These are phyloP conservation scores for Stichodactyla mertensii DNA, from an alignment of 64 coral and sea anemone species.

Conservation along the genomic window DNA sequence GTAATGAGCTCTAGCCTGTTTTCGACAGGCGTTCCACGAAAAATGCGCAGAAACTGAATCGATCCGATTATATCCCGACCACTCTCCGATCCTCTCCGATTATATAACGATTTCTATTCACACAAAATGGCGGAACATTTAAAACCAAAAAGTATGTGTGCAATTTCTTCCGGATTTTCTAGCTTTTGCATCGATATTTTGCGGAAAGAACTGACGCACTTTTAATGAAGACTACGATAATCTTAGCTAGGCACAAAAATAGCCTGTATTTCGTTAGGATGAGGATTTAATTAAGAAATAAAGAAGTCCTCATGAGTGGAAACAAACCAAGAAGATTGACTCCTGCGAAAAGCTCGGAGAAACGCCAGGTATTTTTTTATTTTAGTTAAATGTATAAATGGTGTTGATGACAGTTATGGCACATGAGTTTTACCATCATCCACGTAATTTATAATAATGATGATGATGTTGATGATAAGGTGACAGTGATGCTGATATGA, in stretches of 20 bases:
- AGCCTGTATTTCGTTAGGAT: not conserved
- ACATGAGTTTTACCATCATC: too few relatives aligned
- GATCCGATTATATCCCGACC: not conserved
- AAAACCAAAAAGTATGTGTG: not conserved
- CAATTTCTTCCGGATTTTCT: not conserved
- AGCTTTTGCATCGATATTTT: not conserved
- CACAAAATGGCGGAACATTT: conserved; percentile 16
- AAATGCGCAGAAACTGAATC: not conserved
- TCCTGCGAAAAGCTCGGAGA: not conserved
- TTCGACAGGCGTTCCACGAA: conserved; percentile 6
- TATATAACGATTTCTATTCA: not conserved
- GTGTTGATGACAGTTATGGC: too few relatives aligned
- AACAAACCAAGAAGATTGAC: not conserved
- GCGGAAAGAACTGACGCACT: not conserved
- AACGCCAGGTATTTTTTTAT: not conserved
- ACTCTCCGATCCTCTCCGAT: not conserved
- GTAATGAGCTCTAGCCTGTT: not conserved
- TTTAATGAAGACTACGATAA: not conserved
- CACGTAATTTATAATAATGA: not conserved
- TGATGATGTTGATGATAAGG: not conserved
- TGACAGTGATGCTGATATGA: not conserved
- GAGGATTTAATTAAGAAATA: not conserved
- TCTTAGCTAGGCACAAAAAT: not conserved
- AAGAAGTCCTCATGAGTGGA: not conserved
- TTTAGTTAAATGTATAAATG: too few relatives aligned